Percentiles rank a stretch among this genome's conserved stretches.
Evolutionary conservation across 1,140 invertebrate genomes (phyloP).

Genomic region (Brachystomella parvula): DNA sequence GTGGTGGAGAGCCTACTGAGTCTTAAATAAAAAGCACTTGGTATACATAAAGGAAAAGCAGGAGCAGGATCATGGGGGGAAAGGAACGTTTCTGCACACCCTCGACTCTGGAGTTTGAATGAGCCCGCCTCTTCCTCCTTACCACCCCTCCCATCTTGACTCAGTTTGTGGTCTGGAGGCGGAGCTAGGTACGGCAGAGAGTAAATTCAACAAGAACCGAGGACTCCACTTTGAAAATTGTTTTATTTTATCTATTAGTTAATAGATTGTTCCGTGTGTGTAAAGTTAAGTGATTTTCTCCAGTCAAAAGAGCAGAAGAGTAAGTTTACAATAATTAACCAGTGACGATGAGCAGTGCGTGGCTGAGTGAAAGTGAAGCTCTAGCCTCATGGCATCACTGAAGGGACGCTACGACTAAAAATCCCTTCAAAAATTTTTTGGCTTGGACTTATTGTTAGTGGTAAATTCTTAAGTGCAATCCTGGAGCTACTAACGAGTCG

Average conservation of each 20-base stretch:
- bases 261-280: slow-evolving; percentile 12
- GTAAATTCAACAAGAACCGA: neutral
- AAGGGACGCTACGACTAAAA: neutral
- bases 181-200: neutral
- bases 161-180: neutral
- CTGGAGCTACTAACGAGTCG: neutral
- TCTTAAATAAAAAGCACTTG: neutral
- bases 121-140: neutral
- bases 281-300: slow-evolving; percentile 13
- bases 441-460: no score
- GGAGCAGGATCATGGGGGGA: no score
- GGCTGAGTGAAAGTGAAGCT: no score
- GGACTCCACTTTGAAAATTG: slow-evolving; percentile 5
- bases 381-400: no score
- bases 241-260: slow-evolving; percentile 13
- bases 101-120: neutral
- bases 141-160: neutral
- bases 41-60: no score
- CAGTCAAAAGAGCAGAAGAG: no score
- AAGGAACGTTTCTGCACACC: no score
- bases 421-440: neutral
- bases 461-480: neutral
- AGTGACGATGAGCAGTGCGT: no score
- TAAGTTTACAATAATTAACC: no score
- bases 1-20: neutral